Conservation (phyloP, 2,797 vertebrate genomes). For the Spinibarbus caldwelli region DNA sequence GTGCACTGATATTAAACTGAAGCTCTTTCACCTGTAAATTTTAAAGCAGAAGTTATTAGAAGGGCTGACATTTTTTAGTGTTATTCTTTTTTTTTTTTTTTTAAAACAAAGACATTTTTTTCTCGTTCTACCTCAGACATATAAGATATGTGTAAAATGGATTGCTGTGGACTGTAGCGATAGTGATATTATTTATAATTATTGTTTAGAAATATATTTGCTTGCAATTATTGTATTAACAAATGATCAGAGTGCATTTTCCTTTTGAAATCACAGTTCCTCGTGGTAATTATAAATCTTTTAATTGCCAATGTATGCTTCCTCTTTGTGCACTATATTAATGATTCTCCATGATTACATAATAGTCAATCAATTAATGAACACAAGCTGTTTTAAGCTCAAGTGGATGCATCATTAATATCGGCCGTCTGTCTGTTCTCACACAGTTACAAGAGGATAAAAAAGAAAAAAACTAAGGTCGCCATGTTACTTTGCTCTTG, state of each 20-base stretch:
- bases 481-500: background rate
- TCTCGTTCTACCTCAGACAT: background rate
- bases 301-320: constrained; percentile 8
- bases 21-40: constrained; percentile 2
- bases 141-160: background rate
- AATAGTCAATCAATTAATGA: constrained; percentile 66
- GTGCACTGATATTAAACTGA: background rate
- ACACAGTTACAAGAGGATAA: constrained; percentile 22
- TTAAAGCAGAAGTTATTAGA: background rate
- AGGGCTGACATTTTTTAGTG: background rate
- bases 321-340: constrained; percentile 55
- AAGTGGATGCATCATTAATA: constrained; percentile 61
- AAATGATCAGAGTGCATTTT: background rate
- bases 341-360: constrained; percentile 64
- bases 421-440: constrained; percentile 46
- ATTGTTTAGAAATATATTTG: background rate
- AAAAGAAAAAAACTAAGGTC: background rate
- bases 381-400: constrained; percentile 53
- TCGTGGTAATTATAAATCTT: constrained; percentile 5
- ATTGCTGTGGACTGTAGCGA: background rate
- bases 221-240: background rate
- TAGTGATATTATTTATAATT: background rate
- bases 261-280: background rate
- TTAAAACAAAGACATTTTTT: background rate
- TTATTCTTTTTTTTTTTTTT: background rate